A percentile compares a stretch with the other conserved stretches of the same genome.
These are phyloP conservation scores for Ramazzottius varieornatus DNA, from an alignment of 2,888 invertebrate species.

Conservation along the genomic window DNA sequence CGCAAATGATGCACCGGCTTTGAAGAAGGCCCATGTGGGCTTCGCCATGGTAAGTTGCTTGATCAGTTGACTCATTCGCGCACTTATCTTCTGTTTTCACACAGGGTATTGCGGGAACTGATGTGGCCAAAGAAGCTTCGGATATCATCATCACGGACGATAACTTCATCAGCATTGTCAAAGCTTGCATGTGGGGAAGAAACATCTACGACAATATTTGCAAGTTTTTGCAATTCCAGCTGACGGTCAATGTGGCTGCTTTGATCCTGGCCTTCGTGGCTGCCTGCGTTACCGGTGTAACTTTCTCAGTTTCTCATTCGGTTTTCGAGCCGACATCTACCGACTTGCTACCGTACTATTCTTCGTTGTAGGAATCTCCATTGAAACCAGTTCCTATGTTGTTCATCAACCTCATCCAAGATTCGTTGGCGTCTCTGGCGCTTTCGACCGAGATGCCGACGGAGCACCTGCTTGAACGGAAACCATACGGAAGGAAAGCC, in stretches of 20 bases:
- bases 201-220: conserved; percentile 30
- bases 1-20: conserved; percentile 29
- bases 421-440: conserved; percentile 29
- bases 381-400: conserved; percentile 28
- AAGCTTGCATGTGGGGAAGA: conserved; percentile 31
- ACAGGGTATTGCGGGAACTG: conserved; percentile 23
- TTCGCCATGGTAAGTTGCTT: conserved; percentile 27
- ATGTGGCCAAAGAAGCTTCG: conserved; percentile 30
- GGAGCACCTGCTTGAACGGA: conserved; percentile 25
- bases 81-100: conserved; percentile 12
- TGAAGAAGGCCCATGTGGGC: conserved; percentile 31
- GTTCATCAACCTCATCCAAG: conserved; percentile 31
- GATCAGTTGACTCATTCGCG: too few species aligned
- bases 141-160: conserved; percentile 30
- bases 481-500: conserved; percentile 28
- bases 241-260: conserved; percentile 29
- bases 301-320: too few species aligned
- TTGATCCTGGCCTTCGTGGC: conserved; percentile 28
- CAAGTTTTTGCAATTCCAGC: conserved; percentile 29
- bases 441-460: conserved; percentile 28
- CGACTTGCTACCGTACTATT: too few species aligned
- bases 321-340: too few species aligned
- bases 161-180: conserved; percentile 29
- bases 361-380: conserved; percentile 20
- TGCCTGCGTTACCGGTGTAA: conserved; percentile 25